Conservation (phyloP, 2,888 invertebrate genomes). For the Lacanobia oleracea region DNA sequence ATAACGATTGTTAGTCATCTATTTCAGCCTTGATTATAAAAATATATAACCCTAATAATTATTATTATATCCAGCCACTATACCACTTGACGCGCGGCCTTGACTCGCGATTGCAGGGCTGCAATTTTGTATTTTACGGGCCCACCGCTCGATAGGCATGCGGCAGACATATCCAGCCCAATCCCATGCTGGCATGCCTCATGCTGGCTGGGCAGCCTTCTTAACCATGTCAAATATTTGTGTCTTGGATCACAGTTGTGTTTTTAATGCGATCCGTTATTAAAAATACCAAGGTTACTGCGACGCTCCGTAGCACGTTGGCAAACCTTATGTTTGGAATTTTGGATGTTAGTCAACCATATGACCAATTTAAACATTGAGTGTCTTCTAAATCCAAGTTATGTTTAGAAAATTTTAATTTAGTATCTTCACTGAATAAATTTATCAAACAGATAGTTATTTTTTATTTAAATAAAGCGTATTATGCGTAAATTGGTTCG, state of each 20-base stretch:
- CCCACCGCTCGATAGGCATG: background rate
- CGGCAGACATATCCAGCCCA: too few relatives aligned
- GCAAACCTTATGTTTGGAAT: background rate
- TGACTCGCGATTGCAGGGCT: background rate
- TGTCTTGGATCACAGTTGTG: background rate
- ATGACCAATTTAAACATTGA: too few relatives aligned
- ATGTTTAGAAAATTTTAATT: background rate
- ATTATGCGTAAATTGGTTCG: background rate
- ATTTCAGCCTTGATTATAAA: background rate
- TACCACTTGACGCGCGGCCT: too few relatives aligned
- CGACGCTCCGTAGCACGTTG: background rate
- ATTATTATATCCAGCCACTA: background rate
- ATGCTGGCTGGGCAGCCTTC: background rate
- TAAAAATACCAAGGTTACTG: background rate
- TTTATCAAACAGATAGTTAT: background rate
- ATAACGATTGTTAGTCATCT: background rate
- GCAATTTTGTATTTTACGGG: background rate
- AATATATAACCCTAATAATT: background rate
- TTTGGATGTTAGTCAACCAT: too few relatives aligned
- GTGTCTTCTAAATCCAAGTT: background rate
- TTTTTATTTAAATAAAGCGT: background rate
- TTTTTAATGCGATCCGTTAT: background rate
- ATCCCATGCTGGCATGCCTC: too few relatives aligned
- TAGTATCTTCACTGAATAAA: background rate
- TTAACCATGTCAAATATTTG: background rate